phyloP scores from a whole-genome alignment of 2,888 invertebrate species.

The Cosmopolites sordidus region DNA sequence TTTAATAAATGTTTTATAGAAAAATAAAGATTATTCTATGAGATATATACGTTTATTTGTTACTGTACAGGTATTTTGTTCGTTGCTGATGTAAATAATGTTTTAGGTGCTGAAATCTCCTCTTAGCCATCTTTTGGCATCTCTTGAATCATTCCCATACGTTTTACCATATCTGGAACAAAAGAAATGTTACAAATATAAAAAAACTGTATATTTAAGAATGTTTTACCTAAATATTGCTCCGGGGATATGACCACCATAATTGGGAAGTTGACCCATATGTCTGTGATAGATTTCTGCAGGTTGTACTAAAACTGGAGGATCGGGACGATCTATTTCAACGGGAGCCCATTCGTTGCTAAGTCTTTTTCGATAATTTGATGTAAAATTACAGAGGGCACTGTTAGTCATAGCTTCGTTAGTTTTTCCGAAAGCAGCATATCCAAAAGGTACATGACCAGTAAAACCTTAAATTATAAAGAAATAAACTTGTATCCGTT shows the following conservation, averaged over 20 bases:
- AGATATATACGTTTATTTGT: no score
- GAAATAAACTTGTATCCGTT: no score
- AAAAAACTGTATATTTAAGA: no score
- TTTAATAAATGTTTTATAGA: no score
- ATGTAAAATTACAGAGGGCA: conserved; percentile 69
- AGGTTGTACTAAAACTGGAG: conserved; percentile 51
- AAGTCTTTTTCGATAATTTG: conserved; percentile 66
- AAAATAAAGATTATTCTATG: no score
- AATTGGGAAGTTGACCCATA: conserved; percentile 71
- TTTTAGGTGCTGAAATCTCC: conserved; percentile 49
- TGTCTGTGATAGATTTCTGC: conserved; percentile 69
- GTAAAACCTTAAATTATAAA: conserved; percentile 53
- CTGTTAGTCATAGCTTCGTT: conserved; percentile 65
- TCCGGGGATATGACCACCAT: conserved; percentile 75
- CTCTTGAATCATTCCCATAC: conserved; percentile 67
- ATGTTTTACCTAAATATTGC: conserved; percentile 64
- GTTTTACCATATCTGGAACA: conserved; percentile 67
- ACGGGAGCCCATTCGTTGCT: conserved; percentile 74
- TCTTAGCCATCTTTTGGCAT: conserved; percentile 70
- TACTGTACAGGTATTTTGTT: no score
- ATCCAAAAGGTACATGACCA: conserved; percentile 64
- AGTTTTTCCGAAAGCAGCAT: conserved; percentile 60
- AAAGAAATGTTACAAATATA: conserved; percentile 3
- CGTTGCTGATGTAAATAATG: not conserved
- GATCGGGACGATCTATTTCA: conserved; percentile 53